Percentiles rank a stretch among this genome's conserved stretches.
Conservation (phyloP, 1,140 invertebrate species). For the Mamestra configurata region DNA sequence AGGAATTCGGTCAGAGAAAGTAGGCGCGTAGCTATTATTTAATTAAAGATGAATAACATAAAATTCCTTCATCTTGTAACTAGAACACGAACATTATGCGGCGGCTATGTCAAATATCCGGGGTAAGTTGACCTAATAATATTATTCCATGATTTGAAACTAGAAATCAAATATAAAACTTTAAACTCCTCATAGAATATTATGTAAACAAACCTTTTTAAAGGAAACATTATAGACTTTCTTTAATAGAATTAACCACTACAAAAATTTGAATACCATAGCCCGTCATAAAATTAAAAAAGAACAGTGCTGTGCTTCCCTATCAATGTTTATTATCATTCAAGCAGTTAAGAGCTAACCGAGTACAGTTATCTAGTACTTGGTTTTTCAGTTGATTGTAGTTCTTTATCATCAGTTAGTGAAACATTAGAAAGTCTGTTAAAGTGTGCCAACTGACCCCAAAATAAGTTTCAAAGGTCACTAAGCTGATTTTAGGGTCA, state of each 20-base stretch:
- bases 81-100: conserved; percentile 24
- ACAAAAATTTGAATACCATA: not conserved
- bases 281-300: too few relatives aligned
- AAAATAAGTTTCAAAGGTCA: not conserved
- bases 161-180: not conserved
- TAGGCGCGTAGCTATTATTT: conserved; percentile 28
- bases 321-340: too few relatives aligned
- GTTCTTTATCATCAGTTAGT: not conserved
- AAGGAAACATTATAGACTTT: too few relatives aligned
- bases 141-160: not conserved
- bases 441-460: not conserved
- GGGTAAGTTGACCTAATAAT: conserved; percentile 49
- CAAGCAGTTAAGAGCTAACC: too few relatives aligned
- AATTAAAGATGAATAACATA: conserved; percentile 56
- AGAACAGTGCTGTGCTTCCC: too few relatives aligned
- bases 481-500: not conserved
- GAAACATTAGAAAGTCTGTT: not conserved
- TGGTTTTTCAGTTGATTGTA: too few relatives aligned
- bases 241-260: not conserved
- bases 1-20: conserved; percentile 54
- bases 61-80: conserved; percentile 42
- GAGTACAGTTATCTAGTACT: too few relatives aligned
- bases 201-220: not conserved
- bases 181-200: not conserved
- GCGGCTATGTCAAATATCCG: conserved; percentile 30